Evolutionary conservation across 2,113 vertebrate species (phyloP).

Genomic region (Ardeotis arabs): DNA sequence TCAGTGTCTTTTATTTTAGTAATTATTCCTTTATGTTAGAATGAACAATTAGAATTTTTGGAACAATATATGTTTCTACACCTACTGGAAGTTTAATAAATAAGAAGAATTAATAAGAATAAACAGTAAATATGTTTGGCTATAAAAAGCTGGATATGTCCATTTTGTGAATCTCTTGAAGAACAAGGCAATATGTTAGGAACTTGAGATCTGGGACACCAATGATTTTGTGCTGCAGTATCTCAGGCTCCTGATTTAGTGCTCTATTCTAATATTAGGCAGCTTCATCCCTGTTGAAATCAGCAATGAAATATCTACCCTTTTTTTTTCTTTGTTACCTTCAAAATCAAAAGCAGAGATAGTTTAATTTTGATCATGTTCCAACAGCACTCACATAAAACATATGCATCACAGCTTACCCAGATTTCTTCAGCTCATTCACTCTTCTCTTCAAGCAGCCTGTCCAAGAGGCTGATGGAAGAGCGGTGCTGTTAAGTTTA

Average conservation of each 20-base stretch:
- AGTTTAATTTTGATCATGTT: not conserved
- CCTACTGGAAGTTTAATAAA: not conserved
- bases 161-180: not conserved
- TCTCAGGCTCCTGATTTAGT: not conserved
- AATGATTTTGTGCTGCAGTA: not conserved
- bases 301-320: not conserved
- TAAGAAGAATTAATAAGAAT: not conserved
- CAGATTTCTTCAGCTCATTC: not conserved
- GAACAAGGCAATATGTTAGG: not conserved
- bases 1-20: not conserved
- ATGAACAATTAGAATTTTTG: not conserved
- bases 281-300: not conserved
- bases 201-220: not conserved
- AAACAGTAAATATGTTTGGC: not conserved
- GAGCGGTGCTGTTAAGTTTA: not conserved
- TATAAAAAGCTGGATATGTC: not conserved
- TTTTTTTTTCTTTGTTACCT: not conserved
- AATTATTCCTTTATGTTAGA: not conserved
- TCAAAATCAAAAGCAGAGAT: not conserved
- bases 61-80: not conserved
- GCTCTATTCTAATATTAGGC: not conserved
- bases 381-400: not conserved
- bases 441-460: not conserved
- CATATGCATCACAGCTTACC: not conserved
- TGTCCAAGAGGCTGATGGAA: not conserved